Evolutionary conservation across 2,113 vertebrate genomes (phyloP), one percentile per base, ranked within the genome.

Genomic region (Eolophus roseicapilla): DNA sequence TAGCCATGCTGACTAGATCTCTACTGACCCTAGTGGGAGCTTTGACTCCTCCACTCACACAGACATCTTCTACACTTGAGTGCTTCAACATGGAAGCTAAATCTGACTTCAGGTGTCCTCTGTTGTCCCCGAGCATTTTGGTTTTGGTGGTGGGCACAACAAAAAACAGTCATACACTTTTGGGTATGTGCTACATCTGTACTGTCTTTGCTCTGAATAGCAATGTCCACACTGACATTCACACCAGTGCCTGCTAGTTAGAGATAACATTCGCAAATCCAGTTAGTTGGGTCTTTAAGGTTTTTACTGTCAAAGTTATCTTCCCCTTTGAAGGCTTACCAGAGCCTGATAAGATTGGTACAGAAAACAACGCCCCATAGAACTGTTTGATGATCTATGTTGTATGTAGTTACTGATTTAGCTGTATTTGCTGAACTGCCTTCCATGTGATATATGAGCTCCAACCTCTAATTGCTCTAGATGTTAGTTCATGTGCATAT

Each of bases 261-360:
- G n/a, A 59, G 21, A n/a, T 81, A 69, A 62, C 14, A 21, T 49
- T 90, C 71, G 41, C 39, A 81, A 21, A 86, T 10, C 13, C 29
- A 35, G 24, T 59, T 64, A 69, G 43, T 8, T 62, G 59, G 11
- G 37, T 83, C 25, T 74, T 69, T 21, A 73, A 31, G 23, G 20
- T 11, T 8, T 27, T 73, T 92, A 10, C 55, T 86, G 39, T 47
- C 23, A 24, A 74, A 55, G 19, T 43, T 73, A 14, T 27, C 31
- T 82, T 82, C 15, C 50, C 12, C 49, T 79, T 76, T 88, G 59
- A 95, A 86, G 41, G 43, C n/a, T 93, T 95, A 57, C 80, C 14
- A 60, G 35, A 80, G 13, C 13, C 27, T 60, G 60, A 10, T 44
- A 82, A 57, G 59, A 83, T 77, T 1, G 0, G 57, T 74, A 65